Evolutionary conservation across 2,797 vertebrate species (phyloP), one percentile per base, ranked within the genome.

Genomic region (Acanthornis magna): DNA sequence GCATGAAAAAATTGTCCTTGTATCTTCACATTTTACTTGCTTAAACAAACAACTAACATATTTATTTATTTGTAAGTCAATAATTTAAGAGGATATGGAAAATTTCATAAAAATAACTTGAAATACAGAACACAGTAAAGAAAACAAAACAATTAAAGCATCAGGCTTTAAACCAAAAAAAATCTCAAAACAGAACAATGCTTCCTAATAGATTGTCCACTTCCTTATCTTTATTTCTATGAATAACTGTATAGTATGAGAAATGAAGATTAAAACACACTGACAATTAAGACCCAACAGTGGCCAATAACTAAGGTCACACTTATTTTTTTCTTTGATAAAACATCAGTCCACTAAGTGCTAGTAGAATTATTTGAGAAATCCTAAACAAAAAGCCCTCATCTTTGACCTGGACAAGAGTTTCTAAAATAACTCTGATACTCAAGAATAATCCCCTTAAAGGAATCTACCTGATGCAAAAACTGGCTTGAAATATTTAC

Each of bases 41-140:
- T 70, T 50, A 88, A 66, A 81, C 25, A 90, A 71, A 79, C 11
- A 22, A 82, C 62, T 36, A 79, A 76, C 43, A 92, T 63, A n/a
- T 85, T 54, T 71, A n/a, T 85, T 54, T 71, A 62, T 60, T 88
- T 58, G 4, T 27, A 71, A 78, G 13, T n/a, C 32, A 85, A 4
- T 63, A 16, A 84, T 42, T 70, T 48, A 80, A 82, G 63, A 93
- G 20, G 32, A 93, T 58, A n/a, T 73, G 55, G 50, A 63, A 90
- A 47, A 88, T 36, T n/a, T 78, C 25, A 63, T 34, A 62, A 5
- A 82, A 71, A 3, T 73, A 93, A 82, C 32, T 27, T 45, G 53
- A 94, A 87, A 73, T 53, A 86, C 12, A 65, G 29, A 63, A 40
- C 2, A 72, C 8, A 70, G 16, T 30, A 50, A 57, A 6, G 34